A percentile compares a stretch with the other conserved stretches of the same genome.
These are phyloP conservation scores for Conus ventricosus DNA, from an alignment of 1,140 invertebrate genomes.

Conservation along the genomic window DNA sequence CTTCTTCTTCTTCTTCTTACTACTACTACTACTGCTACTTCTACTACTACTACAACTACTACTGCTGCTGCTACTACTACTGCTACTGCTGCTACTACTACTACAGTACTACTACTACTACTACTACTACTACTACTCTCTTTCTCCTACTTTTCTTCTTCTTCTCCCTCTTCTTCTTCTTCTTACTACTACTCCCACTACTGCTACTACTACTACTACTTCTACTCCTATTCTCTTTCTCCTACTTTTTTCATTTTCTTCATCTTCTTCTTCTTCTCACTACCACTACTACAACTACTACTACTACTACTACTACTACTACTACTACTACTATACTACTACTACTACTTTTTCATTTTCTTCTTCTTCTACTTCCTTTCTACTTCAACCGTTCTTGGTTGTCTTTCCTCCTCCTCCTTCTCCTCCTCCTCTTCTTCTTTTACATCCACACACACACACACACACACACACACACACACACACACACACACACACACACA, in stretches of 20 bases:
- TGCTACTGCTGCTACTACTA: too few relatives aligned
- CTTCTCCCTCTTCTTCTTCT: constrained; percentile 22
- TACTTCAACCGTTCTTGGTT: not conserved
- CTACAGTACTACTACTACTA: too few relatives aligned
- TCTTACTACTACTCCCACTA: too few relatives aligned
- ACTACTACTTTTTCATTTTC: not conserved
- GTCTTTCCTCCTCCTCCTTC: not conserved
- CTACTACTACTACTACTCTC: too few relatives aligned
- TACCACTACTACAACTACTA: too few relatives aligned
- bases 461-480: too few relatives aligned
- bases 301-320: too few relatives aligned
- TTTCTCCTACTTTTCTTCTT: constrained; percentile 18
- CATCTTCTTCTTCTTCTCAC: too few relatives aligned
- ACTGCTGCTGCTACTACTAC: not conserved
- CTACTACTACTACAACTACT: not conserved
- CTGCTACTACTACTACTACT: too few relatives aligned
- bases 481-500: too few relatives aligned
- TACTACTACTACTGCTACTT: not conserved
- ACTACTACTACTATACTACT: not conserved
- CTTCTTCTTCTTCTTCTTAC: not conserved
- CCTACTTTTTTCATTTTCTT: too few relatives aligned
- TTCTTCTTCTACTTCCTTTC: not conserved
- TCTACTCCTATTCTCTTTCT: too few relatives aligned
- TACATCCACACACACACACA: not conserved
- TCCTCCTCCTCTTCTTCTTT: not conserved